Base-by-base conservation (phyloP, 2,888 invertebrate genomes). In the Drosophila kuntzei region DNA sequence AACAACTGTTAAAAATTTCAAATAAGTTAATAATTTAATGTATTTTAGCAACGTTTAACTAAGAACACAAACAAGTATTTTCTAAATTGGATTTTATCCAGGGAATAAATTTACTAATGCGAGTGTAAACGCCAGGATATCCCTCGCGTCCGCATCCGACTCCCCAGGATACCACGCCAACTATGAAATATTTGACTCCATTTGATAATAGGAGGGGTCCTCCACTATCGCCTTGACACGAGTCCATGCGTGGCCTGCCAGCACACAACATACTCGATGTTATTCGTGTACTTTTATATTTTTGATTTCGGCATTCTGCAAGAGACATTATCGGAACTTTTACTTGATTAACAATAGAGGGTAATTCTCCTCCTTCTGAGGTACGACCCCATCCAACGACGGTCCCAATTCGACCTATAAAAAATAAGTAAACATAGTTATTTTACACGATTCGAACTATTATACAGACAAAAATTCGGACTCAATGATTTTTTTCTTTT, bases 361-460 rank as follows among this genome's bases (percentile, higher is more conserved):
- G 96, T 47, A 97, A 91, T 89, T 95, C 94, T 1, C 97, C 97
- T 3, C 96, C 96, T 90, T 97, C 97, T 0, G 95, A 94, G 0
- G 96, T 96, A 7, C 97, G 94, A 0, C 97, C 97, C 97, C 97
- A 97, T 2, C 97, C 97, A 8, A 97, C 95, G 7, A 97, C 97
- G 0, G 96, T 95, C 9, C 97, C 97, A 51, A 92, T 89, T 11
- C 90, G 89, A 41, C 92, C 92, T 92, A 46, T 7, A 84, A 80
- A 80, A 1, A 20, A 9, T 32, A 49, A 25, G 55, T 14, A 47
- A 32, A 16, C 3, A 27, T 7, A 7, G 27, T 20, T 37, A 37
- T 36, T 37, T 20, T 20, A 32, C 2, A 12, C 32, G 12, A 32
- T n/a, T n/a, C n/a, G n/a, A n/a, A n/a, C n/a, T n/a, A n/a, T n/a